Base-by-base conservation (phyloP, 2,888 invertebrate genomes). In the Caenorhabditis angaria region DNA sequence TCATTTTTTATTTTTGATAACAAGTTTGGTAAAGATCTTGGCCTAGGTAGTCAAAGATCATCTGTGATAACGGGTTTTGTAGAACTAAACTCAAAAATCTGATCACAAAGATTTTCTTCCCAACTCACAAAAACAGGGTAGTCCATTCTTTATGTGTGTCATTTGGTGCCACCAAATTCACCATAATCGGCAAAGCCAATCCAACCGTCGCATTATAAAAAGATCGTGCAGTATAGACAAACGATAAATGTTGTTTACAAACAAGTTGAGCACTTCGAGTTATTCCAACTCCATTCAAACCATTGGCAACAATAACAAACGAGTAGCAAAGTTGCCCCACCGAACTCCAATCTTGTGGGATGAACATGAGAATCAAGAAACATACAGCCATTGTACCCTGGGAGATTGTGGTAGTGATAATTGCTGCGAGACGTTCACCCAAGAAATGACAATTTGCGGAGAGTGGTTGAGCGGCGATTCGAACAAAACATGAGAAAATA, bases 201-300 rank as follows among this genome's bases (percentile, higher is more conserved):
- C 76, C 76, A 28, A 76, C 76, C 14, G 63, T 55, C 41, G 35
- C 57, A 53, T 68, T 70, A 27, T 69, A 69, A 24, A 75, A 75
- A 35, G 51, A 25, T 50, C 75, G 28, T 2, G 64, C 68, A n/a
- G 75, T 75, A 56, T 68, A 70, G 48, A 75, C 75, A 51, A 75
- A 75, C 18, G 69, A 62, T 27, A 75, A 58, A 25, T 75, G 75
- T 53, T 75, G 75, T n/a, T 68, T 69, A 48, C 69, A 68, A n/a
- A 76, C 76, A 57, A 76, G 50, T 56, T 76, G 76, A 0, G 76
- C 76, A 58, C 70, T 71, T 65, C 76, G 58, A 5, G 71, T 71
- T 24, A 76, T 76, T 53, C 76, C 76, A 28, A 76, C 76, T 29
- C 76, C 76, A 63, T 76, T 76, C 57, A 76, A 59, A 25, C 76